Base-by-base conservation (phyloP, 2,888 invertebrate genomes). In the Hoplodrina blanda region DNA sequence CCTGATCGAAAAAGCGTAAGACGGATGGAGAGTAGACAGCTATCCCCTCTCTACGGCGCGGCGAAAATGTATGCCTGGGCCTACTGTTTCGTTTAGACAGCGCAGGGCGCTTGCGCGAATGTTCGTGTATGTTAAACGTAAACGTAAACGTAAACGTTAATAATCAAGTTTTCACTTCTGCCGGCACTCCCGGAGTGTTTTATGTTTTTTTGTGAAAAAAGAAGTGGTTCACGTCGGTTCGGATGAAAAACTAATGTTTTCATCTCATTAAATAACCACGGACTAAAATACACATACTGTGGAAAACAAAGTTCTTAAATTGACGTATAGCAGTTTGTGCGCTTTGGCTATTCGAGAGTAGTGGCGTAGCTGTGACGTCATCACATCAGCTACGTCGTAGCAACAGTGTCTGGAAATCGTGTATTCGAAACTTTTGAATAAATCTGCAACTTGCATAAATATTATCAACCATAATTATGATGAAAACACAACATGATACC, bases 401-500 rank as follows among this genome's bases (percentile, higher is more conserved):
- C 62, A 72, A 49, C 25, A 55, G 19, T 17, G 10, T 13, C 37
- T 37, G 44, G 44, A 30, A 20, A 52, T 69, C 6, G 13, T 30
- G 15, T 7, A n/a, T 30, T 44, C 17, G 13, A 64, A 56, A 72
- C 44, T 75, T 56, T 15, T 52, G 41, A 49, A 11, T 19, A 25
- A 76, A 76, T 60, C 49, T 55, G 59, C 54, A 50, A n/a, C 54
- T 44, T 19, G 15, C 54, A 76, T 69, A 59, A 44, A 54, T 69
- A 73, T 69, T 44, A 70, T 59, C 46, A 70, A 6, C 49, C 25
- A 76, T 69, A 76, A 54, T 76, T 62, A 74, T 78, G 49, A 49
- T 25, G 49, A 78, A 72, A 73, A 73, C 46, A 64, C 55, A 78
- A 60, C 20, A 25, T 62, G 69, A 52, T 76, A 60, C 53, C 49